These are phyloP conservation scores for Mnemiopsis leidyi DNA, from an alignment of 37 sponge, comb jelly and placozoan species.

Conservation along the genomic window DNA sequence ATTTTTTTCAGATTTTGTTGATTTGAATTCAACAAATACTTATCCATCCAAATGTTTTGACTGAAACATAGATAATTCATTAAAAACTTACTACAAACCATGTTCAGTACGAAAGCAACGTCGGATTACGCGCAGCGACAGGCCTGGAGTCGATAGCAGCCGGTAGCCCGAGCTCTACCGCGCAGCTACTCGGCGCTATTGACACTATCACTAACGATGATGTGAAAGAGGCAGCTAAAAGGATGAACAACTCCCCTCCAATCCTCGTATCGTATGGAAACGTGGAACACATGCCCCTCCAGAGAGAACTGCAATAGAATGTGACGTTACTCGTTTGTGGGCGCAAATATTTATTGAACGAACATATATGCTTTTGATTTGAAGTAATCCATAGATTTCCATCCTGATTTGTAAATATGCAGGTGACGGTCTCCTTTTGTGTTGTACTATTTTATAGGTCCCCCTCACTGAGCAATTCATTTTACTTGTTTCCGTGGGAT, in stretches of 20 bases:
- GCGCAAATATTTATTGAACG: not conserved
- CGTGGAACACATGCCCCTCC: slow-evolving; percentile 54
- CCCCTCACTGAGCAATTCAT: not conserved
- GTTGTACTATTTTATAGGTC: not conserved
- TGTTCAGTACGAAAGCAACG: not conserved
- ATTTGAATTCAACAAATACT: no score
- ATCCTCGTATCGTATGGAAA: slow-evolving; percentile 41
- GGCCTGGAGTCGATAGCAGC: not conserved
- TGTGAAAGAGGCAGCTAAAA: slow-evolving; percentile 5
- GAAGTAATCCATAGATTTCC: not conserved
- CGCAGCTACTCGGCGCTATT: not conserved
- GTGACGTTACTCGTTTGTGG: no score
- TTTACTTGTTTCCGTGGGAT: not conserved
- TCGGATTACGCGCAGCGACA: not conserved
- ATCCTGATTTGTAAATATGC: not conserved
- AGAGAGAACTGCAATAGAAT: slow-evolving; percentile 29
- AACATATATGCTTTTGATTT: not conserved
- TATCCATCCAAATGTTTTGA: no score
- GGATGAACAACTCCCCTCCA: not conserved
- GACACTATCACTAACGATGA: slow-evolving; percentile 34
- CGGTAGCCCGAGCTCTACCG: not conserved
- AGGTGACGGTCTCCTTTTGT: not conserved
- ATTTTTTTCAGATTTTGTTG: no score
- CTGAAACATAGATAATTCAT: no score
- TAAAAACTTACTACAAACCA: no score